Evolutionary conservation across 1,140 invertebrate species (phyloP).

Genomic region (Saccostrea glomerata): DNA sequence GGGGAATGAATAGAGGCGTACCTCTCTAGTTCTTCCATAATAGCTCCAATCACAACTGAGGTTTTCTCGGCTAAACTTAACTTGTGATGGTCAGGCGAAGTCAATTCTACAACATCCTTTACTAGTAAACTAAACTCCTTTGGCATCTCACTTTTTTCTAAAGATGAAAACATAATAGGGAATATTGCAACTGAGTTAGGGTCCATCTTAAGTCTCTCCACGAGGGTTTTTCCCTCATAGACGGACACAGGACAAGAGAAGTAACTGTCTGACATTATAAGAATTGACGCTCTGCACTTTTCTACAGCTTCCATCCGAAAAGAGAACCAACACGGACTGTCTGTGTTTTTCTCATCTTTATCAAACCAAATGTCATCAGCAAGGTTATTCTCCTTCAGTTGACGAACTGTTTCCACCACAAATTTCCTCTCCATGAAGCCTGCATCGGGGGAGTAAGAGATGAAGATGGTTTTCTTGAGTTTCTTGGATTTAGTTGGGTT

Average conservation of each 20-base stretch:
- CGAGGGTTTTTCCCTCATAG: slow-evolving; percentile 74
- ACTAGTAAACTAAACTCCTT: slow-evolving; percentile 66
- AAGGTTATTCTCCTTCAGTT: slow-evolving; percentile 77
- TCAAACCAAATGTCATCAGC: slow-evolving; percentile 78
- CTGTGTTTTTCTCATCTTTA: slow-evolving; percentile 76
- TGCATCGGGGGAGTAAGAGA: slow-evolving; percentile 78
- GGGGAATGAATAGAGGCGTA: slow-evolving; percentile 69
- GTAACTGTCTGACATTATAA: slow-evolving; percentile 76
- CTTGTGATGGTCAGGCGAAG: slow-evolving; percentile 60
- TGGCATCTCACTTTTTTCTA: slow-evolving; percentile 72
- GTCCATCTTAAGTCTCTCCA: slow-evolving; percentile 70
- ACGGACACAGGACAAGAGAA: slow-evolving; percentile 76
- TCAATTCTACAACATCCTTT: slow-evolving; percentile 71
- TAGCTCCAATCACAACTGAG: slow-evolving; percentile 74
- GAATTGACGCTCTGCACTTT: slow-evolving; percentile 74
- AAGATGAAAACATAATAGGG: slow-evolving; percentile 66
- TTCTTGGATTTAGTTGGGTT: slow-evolving; percentile 61
- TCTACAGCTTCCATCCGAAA: slow-evolving; percentile 76
- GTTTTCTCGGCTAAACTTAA: slow-evolving; percentile 76
- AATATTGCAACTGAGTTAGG: slow-evolving; percentile 71
- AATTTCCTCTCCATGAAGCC: slow-evolving; percentile 76
- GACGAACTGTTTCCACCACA: slow-evolving; percentile 74
- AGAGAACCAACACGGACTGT: slow-evolving; percentile 77
- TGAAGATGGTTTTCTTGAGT: slow-evolving; percentile 75
- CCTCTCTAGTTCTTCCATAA: slow-evolving; percentile 76